These are phyloP conservation scores for Lepidostoma basale DNA, from an alignment of 1,140 invertebrate genomes.

Conservation along the genomic window DNA sequence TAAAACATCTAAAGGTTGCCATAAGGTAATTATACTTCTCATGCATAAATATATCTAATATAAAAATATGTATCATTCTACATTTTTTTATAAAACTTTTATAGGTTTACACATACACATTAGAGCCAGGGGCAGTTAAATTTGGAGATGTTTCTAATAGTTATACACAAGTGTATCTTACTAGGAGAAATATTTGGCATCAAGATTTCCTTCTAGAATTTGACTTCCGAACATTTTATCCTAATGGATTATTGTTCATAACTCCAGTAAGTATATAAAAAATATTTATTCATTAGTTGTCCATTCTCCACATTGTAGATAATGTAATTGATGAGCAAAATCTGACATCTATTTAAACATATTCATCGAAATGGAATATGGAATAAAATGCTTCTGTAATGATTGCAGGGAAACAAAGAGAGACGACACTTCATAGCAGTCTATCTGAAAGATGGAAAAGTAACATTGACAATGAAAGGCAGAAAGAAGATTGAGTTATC, in stretches of 20 bases:
- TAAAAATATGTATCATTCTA: not conserved
- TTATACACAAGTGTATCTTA: conserved; percentile 72
- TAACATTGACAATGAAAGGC: conserved; percentile 72
- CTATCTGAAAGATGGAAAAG: conserved; percentile 72
- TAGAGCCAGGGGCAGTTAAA: conserved; percentile 81
- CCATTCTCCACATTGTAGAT: no score
- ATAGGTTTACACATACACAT: conserved; percentile 64
- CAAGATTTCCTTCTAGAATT: conserved; percentile 78
- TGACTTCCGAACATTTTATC: conserved; percentile 85
- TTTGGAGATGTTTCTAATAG: conserved; percentile 83
- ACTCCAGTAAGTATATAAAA: conserved; percentile 65
- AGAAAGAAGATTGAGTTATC: conserved; percentile 68
- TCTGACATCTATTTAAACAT: no score
- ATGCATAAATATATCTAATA: not conserved
- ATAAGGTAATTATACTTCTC: conserved; percentile 50
- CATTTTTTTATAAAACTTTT: conserved; percentile 5
- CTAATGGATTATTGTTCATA: conserved; percentile 80
- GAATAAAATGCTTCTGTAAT: not conserved
- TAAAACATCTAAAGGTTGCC: conserved; percentile 53
- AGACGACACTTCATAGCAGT: conserved; percentile 77
- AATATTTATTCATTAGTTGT: not conserved
- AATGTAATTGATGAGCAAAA: no score
- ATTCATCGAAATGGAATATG: not conserved
- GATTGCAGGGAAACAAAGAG: conserved; percentile 65
- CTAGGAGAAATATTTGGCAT: conserved; percentile 65